These are phyloP conservation scores for Actinemys pallida DNA, from an alignment of 2,113 vertebrate genomes.

Conservation along the genomic window DNA sequence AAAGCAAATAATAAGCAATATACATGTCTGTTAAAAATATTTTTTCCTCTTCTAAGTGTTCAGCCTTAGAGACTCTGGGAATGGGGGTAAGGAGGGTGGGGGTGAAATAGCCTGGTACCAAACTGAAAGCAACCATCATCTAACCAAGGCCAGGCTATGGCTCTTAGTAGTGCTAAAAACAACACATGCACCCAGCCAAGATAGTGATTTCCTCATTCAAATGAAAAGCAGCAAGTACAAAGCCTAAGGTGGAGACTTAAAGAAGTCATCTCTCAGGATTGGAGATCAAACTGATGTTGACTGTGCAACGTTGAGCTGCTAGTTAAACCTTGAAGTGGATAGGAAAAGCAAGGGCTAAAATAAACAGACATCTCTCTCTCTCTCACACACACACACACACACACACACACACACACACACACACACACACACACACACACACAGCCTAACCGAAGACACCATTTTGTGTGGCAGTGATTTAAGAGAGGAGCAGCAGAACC, in stretches of 20 bases:
- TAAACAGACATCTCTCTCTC: neutral
- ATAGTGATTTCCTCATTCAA: neutral
- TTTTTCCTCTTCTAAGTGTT: neutral
- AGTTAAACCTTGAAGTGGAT: neutral
- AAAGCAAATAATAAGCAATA: neutral
- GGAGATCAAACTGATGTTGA: neutral
- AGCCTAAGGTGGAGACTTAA: neutral
- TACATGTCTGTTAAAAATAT: neutral
- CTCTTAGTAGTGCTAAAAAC: neutral
- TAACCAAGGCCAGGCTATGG: neutral
- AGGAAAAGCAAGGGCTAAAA: neutral
- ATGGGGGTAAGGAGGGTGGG: neutral
- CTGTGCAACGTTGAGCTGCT: neutral
- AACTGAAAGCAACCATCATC: neutral
- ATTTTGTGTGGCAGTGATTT: neutral
- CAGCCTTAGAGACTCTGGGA: neutral
- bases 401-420: too few species aligned
- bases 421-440: too few species aligned
- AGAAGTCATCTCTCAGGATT: neutral
- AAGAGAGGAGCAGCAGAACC: neutral
- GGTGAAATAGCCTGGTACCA: neutral
- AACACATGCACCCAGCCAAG: neutral
- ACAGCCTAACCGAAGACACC: neutral
- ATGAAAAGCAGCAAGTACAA: slow-evolving; percentile 10
- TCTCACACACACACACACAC: too few species aligned